Percentiles rank a stretch among this genome's conserved stretches.
phyloP scores from a whole-genome alignment of 2,888 invertebrate genomes.

The Hydropsyche betteni region DNA sequence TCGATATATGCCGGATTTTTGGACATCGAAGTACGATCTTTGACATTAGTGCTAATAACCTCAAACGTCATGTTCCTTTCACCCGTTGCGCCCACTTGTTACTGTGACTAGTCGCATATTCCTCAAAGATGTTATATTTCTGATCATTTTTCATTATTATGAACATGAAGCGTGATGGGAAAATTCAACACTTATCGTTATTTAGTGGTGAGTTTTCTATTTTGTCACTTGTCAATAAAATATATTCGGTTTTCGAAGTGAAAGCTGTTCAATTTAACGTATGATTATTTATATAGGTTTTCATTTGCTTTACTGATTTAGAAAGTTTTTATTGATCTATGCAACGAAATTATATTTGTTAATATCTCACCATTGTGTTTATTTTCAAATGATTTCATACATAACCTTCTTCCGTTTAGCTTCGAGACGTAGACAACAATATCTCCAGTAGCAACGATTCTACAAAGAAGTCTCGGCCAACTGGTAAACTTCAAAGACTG shows the following conservation, averaged over 20 bases:
- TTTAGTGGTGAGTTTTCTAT: constrained; percentile 61
- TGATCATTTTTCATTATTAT: constrained; percentile 10
- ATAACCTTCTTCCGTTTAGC: constrained; percentile 22
- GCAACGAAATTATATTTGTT: no score
- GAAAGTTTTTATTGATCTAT: no score
- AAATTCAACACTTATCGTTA: constrained; percentile 67
- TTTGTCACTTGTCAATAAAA: neutral
- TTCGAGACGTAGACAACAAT: constrained; percentile 30
- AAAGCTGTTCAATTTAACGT: no score
- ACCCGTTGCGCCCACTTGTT: neutral
- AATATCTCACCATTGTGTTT: no score
- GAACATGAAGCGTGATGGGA: constrained; percentile 60
- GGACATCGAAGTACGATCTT: neutral
- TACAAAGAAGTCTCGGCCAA: constrained; percentile 30
- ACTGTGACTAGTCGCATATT: constrained; percentile 23
- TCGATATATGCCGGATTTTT: neutral
- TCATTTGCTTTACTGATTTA: no score
- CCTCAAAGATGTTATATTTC: constrained; percentile 30
- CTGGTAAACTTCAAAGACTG: constrained; percentile 39
- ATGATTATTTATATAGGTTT: no score
- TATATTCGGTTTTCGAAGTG: neutral
- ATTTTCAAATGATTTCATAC: no score
- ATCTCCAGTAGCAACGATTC: neutral
- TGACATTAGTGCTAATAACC: constrained; percentile 11
- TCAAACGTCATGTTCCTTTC: constrained; percentile 26